Evolutionary conservation across 2,888 invertebrate species (phyloP).

Genomic region (Parascotia fuliginaria): DNA sequence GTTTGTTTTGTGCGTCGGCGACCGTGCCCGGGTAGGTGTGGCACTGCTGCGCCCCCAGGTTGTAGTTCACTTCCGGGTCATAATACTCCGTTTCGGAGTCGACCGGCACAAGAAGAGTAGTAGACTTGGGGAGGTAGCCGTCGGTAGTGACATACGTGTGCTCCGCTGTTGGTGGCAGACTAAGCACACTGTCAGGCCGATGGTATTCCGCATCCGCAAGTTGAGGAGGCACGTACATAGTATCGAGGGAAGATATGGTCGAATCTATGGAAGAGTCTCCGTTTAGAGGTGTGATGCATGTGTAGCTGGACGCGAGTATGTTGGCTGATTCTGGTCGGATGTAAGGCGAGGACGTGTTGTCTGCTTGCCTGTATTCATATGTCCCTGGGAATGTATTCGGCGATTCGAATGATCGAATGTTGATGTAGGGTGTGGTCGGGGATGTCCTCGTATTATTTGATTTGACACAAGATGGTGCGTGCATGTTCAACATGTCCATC

Average conservation of each 20-base stretch:
- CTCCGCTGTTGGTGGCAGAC: constrained; percentile 68
- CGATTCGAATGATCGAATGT: constrained; percentile 74
- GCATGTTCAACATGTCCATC: constrained; percentile 91
- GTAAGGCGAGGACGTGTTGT: constrained; percentile 73
- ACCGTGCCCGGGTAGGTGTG: constrained; percentile 81
- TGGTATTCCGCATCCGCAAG: constrained; percentile 73
- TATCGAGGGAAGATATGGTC: constrained; percentile 71
- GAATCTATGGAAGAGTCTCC: constrained; percentile 73
- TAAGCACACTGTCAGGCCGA: constrained; percentile 78
- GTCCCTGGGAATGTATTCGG: constrained; percentile 75
- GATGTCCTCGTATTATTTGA: constrained; percentile 74
- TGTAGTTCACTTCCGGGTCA: constrained; percentile 83
- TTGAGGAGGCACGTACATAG: constrained; percentile 70
- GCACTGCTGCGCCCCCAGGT: constrained; percentile 80
- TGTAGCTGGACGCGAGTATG: constrained; percentile 80
- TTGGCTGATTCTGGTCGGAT: constrained; percentile 83
- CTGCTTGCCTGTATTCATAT: constrained; percentile 56
- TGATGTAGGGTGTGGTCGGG: constrained; percentile 70
- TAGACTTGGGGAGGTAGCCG: constrained; percentile 76
- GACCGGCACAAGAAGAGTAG: constrained; percentile 80
- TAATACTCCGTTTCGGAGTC: constrained; percentile 84
- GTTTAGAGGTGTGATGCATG: constrained; percentile 71
- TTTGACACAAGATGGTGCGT: constrained; percentile 90
- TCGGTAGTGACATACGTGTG: constrained; percentile 70
- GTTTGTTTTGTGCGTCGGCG: constrained; percentile 77